A percentile compares a stretch with the other conserved stretches of the same genome.
phyloP scores from a whole-genome alignment of 2,888 invertebrate species.

The Parelbella ahira region DNA sequence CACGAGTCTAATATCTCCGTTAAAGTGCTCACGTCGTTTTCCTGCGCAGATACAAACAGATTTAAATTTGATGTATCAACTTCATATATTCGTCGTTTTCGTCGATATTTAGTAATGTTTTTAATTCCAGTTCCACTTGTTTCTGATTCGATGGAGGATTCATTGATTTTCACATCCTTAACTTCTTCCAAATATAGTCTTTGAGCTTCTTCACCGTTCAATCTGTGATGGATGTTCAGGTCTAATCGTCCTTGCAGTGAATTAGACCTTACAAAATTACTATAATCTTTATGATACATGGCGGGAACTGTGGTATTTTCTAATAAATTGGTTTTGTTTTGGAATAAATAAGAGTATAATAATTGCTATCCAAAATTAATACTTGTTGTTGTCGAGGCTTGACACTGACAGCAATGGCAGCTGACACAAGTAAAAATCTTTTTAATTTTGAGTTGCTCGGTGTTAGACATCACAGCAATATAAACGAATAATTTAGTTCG shows the following conservation, averaged over 20 bases:
- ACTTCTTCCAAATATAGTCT: slow-evolving; percentile 62
- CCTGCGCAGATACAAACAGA: slow-evolving; percentile 61
- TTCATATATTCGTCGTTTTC: slow-evolving; percentile 20
- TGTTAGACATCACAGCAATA: too few relatives aligned
- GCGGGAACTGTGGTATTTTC: too few relatives aligned
- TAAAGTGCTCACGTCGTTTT: slow-evolving; percentile 62
- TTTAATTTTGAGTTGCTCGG: too few relatives aligned
- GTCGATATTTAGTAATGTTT: slow-evolving; percentile 19
- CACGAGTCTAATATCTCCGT: slow-evolving; percentile 45
- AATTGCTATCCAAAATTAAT: too few relatives aligned
- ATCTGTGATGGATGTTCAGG: slow-evolving; percentile 8
- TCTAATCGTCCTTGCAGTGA: slow-evolving; percentile 12
- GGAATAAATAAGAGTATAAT: too few relatives aligned
- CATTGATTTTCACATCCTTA: slow-evolving; percentile 34
- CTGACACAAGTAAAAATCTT: too few relatives aligned
- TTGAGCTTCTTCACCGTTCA: slow-evolving; percentile 58
- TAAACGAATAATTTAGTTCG: too few relatives aligned
- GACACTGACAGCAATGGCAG: too few relatives aligned
- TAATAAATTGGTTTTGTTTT: too few relatives aligned
- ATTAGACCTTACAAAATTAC: slow-evolving; percentile 50
- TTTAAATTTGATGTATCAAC: slow-evolving; percentile 43
- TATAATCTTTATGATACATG: slow-evolving; percentile 48
- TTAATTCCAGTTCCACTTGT: too few relatives aligned
- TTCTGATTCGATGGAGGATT: too few relatives aligned
- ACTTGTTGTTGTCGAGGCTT: too few relatives aligned